A percentile compares a stretch with the other conserved stretches of the same genome.
phyloP scores from a whole-genome alignment of 53 echinoderm and acorn worm genomes.

The Echinometra lucunter region DNA sequence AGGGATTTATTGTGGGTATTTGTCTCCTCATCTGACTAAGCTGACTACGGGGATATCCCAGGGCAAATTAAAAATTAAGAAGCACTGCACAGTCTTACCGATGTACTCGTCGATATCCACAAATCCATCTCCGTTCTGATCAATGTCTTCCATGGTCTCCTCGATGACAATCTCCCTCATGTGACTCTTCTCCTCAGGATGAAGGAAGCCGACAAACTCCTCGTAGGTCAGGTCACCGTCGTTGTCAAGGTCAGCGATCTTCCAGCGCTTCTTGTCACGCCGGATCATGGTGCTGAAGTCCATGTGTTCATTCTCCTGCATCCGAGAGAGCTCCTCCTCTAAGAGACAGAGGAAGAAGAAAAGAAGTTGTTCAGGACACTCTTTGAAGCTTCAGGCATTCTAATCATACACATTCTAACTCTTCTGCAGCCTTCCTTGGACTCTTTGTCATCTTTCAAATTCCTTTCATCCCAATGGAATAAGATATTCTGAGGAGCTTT shows the following conservation, averaged over 20 bases:
- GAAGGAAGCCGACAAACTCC: conserved; percentile 83
- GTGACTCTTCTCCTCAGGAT: conserved; percentile 79
- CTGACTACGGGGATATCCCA: too few relatives aligned
- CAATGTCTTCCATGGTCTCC: conserved; percentile 86
- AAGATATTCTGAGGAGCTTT: too few relatives aligned
- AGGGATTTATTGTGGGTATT: too few relatives aligned
- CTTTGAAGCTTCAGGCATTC: too few relatives aligned
- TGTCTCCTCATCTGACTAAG: too few relatives aligned
- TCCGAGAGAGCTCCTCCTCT: conserved; percentile 80
- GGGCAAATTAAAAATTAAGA: too few relatives aligned
- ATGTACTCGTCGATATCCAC: conserved; percentile 83
- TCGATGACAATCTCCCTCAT: conserved; percentile 81
- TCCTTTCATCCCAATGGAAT: too few relatives aligned
- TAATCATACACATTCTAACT: too few relatives aligned
- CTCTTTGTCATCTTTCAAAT: too few relatives aligned
- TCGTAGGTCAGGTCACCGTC: conserved; percentile 77
- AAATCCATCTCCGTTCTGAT: conserved; percentile 77
- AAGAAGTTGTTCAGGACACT: too few relatives aligned
- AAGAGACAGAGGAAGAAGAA: background rate
- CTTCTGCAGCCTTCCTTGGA: too few relatives aligned
- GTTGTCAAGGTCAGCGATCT: conserved; percentile 71
- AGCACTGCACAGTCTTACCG: conserved; percentile 64
- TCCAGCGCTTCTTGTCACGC: conserved; percentile 81
- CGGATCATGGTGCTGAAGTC: conserved; percentile 83
- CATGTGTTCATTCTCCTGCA: conserved; percentile 80